Evolutionary conservation across 2,888 invertebrate species (phyloP), one percentile per base, ranked within the genome.

Genomic region (Drosophila kuntzei): DNA sequence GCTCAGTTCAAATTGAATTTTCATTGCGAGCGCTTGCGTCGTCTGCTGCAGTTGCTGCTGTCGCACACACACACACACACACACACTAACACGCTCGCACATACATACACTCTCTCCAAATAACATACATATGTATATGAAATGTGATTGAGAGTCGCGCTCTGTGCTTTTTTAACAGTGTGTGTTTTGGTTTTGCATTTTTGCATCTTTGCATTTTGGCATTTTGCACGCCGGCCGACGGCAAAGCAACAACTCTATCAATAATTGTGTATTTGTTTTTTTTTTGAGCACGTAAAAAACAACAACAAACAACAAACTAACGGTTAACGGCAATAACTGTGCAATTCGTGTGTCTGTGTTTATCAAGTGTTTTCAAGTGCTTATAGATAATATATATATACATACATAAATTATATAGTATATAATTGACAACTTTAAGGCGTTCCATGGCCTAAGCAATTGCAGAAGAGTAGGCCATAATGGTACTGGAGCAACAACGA

Each of bases 1-100:
- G 87, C 91, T 91, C 91, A 91, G 90, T 91, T 89, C 77, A 89
- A 90, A 88, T 88, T 90, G 89, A 91, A 90, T 90, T 89, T 90
- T 90, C 90, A 89, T 87, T 87, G 87, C 87, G 87, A 87, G 83
- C 89, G 88, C 71, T 79, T 86, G 71, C 87, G 90, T 89, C 87
- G 90, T 80, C 83, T 77, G 80, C 79, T 79, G 81, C 54, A 64
- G 71, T 60, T 67, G 60, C 71, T 69, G 71, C 64, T 58, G 76
- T 41, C 64, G 71, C 67, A 67, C 60, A 44, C 61, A 47, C 44
- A 25, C 39, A 47, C 44, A 34, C 59, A 36, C 49, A 20, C 49
- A 34, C 27, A 41, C 44, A 37, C 54, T 16, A 59, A 3, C 29
- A 39, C 59, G n/a, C 29, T 29, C 55, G 8, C 47, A 25, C 41